phyloP scores from a whole-genome alignment of 2,797 vertebrate species.

The Oryzias dopingdopingensis region DNA sequence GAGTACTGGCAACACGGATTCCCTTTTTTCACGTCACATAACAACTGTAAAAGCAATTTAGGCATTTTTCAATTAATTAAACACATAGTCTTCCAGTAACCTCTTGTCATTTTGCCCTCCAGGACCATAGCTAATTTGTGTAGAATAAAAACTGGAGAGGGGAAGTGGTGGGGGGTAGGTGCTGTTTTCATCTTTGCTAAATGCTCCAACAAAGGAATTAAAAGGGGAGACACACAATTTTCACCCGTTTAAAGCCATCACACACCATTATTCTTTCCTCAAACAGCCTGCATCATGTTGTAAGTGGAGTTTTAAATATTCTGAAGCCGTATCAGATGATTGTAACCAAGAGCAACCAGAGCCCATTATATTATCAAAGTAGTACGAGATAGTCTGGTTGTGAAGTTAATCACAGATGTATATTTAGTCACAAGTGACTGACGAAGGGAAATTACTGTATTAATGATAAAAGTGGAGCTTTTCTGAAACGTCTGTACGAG shows the following conservation, averaged over 20 bases:
- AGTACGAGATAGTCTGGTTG: conserved; percentile 68
- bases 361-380: conserved; percentile 78
- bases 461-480: conserved; percentile 72
- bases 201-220: conserved; percentile 75
- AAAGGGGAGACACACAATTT: conserved; percentile 65
- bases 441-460: conserved; percentile 81
- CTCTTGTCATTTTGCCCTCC: conserved; percentile 99
- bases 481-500: conserved; percentile 72
- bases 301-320: conserved; percentile 64
- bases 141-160: conserved; percentile 85
- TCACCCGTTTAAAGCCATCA: conserved; percentile 65
- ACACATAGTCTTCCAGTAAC: conserved; percentile 98
- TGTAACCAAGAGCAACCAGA: conserved; percentile 68
- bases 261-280: conserved; percentile 53
- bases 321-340: conserved; percentile 72
- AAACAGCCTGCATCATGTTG: conserved; percentile 55
- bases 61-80: conserved; percentile 99
- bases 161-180: conserved; percentile 58
- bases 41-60: conserved; percentile 99
- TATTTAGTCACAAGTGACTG: conserved; percentile 80
- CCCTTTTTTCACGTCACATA: conserved; percentile 89
- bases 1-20: conserved; percentile 98
- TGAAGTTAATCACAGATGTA: conserved; percentile 76
- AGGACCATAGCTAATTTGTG: conserved; percentile 99
- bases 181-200: conserved; percentile 75